Evolutionary conservation across 2,113 vertebrate species (phyloP).

Genomic region (Ondatra zibethicus): DNA sequence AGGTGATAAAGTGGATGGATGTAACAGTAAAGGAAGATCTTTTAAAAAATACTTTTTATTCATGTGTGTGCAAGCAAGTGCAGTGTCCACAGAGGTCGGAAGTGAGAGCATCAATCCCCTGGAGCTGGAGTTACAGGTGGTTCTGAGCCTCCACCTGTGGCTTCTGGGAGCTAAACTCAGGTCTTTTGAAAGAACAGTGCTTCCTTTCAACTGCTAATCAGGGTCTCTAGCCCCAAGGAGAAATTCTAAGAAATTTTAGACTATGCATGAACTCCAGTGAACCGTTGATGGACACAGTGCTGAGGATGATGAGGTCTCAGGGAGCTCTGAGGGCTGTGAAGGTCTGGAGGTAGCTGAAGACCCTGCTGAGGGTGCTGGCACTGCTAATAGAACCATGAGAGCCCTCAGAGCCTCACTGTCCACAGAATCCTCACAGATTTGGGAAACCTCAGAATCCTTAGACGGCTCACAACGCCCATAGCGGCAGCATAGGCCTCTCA

Average conservation of each 20-base stretch:
- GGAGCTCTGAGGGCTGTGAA: no score
- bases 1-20: not conserved
- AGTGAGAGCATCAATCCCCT: not conserved
- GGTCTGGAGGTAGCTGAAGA: no score
- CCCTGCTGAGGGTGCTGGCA: no score
- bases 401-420: not conserved
- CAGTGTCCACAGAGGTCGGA: not conserved
- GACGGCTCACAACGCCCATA: not conserved
- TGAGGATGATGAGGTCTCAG: no score
- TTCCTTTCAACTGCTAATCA: not conserved
- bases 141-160: not conserved
- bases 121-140: not conserved
- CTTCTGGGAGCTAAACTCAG: not conserved
- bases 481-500: no score
- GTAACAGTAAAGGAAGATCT: not conserved
- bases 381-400: not conserved
- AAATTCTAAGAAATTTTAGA: not conserved
- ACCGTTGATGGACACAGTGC: not conserved
- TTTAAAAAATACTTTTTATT: not conserved
- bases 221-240: not conserved
- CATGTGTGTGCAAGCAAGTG: not conserved
- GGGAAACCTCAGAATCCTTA: not conserved
- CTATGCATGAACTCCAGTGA: not conserved
- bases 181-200: not conserved
- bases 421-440: not conserved